Evolutionary conservation across 2,113 vertebrate genomes (phyloP).

Genomic region (Muntiacus reevesi): DNA sequence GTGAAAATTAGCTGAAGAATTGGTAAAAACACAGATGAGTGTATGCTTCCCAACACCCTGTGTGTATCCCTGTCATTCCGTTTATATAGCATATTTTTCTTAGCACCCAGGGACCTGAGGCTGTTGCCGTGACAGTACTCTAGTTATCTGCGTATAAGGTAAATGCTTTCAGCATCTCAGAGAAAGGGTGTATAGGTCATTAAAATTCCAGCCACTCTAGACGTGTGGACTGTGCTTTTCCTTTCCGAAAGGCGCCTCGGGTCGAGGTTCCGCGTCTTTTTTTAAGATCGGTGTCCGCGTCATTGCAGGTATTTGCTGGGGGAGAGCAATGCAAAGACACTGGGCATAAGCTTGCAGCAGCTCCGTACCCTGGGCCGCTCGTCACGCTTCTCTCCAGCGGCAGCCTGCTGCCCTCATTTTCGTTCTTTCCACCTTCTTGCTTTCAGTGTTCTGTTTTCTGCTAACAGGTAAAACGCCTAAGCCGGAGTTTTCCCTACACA

Average conservation of each 20-base stretch:
- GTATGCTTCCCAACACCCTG: neutral
- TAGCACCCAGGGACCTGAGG: neutral
- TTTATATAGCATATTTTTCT: neutral
- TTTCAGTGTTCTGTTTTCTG: neutral
- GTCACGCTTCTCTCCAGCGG: neutral
- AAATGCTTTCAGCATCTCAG: neutral
- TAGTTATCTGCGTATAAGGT: neutral
- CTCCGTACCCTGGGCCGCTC: neutral
- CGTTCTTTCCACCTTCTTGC: neutral
- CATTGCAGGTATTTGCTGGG: neutral
- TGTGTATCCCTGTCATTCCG: neutral
- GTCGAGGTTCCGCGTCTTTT: neutral
- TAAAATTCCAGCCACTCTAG: neutral
- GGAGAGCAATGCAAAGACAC: neutral
- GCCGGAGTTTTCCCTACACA: neutral
- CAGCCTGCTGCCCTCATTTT: neutral
- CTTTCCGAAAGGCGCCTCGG: neutral
- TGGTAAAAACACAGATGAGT: neutral
- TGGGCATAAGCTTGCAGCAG: neutral
- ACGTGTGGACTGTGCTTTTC: neutral
- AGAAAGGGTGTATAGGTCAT: neutral
- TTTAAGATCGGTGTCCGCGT: neutral
- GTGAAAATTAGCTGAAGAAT: slow-evolving; percentile 2
- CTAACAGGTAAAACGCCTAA: neutral
- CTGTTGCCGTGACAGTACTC: neutral